Base-by-base conservation (phyloP, 2,888 invertebrate species). In the Vannuccia rotundouncinata region DNA sequence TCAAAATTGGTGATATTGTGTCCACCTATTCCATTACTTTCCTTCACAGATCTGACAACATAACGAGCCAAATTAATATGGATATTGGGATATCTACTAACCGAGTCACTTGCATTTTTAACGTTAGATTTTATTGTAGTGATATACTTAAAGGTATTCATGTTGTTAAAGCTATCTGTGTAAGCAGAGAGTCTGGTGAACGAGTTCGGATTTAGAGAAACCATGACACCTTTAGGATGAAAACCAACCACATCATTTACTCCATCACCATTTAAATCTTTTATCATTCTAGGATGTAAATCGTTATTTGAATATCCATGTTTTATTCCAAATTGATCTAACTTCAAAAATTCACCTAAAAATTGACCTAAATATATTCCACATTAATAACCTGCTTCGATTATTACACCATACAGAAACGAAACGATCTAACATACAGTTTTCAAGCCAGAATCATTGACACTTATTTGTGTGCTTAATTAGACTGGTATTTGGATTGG, bases 1-100 rank as follows among this genome's bases (percentile, higher is more conserved):
- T 79, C 28, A 45, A 45, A 80, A 5, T n/a, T 28, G 13, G 79
- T 79, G 29, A 79, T 45, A 59, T 79, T 80, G 30, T 80, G 27
- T 28, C 80, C 80, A 79, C 80, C 80, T 29, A 80, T 79, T 59
- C 80, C 80, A 80, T 80, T 59, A 29, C 28, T 28, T 28, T 31
- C 78, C 27, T 17, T 28, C 25, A 80, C 31, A 25, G 29, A 13
- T 27, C 79, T 59, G 13, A 80, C 80, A 29, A 80, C 59, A 28
- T 59, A 27, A 59, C 31, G 45, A 31, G 80, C 45, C 27, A 59
- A 80, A 77, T 45, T 59, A 79, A 80, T 22, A 28, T 80, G 28
- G 31, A 29, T 27, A 28, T 31, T 31, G 25, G 79, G 45, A 45
- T 45, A 45, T 45, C 17, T 5, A 45, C 45, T 45, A 45, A 45